Evolutionary conservation across 2,113 vertebrate genomes (phyloP), one percentile per base, ranked within the genome.

Genomic region (Zingel zingel): DNA sequence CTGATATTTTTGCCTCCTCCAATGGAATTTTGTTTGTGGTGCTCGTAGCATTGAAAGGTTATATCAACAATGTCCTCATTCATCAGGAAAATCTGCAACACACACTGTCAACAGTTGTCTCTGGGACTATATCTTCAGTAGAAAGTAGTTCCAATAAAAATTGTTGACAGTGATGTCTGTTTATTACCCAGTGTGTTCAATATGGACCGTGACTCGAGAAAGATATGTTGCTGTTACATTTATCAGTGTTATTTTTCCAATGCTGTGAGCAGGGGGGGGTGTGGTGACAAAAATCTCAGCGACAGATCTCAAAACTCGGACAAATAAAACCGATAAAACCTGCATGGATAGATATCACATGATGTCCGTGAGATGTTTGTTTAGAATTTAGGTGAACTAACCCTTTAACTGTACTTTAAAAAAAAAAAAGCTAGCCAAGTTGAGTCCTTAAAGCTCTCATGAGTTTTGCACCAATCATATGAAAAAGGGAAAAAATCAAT

Each of bases 61-160:
- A 15, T 4, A n/a, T 39, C 62, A 36, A 16, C 39, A 19, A 6
- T 47, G 25, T 53, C 65, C 4, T 43, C 2, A 63, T 43, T 69
- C 15, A 65, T 85, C 59, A 77, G 12, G 23, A 77, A 53, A 74
- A 70, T 80, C 36, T 51, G 27, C 15, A 68, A 25, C 47, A 82
- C 4, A 56, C 56, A 56, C 61, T 14, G 39, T 79, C 51, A 70
- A 64, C 54, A 61, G 62, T 25, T 66, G 66, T 85, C 36, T 45
- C 9, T 19, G 33, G 50, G 59, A 56, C 18, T 11, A n/a, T n/a
- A 27, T 23, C 25, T 56, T 78, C 23, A 57, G 45, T n/a, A 43
- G 21, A 68, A 63, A 59, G 23, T 53, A 21, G 9, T 30, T 33
- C n/a, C 5, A 14, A 15, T 64, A n/a, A 50, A 75, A 70, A 47